Percentiles rank a stretch among this genome's conserved stretches.
These are phyloP conservation scores for Eupristina koningsbergeri DNA, from an alignment of 1,140 invertebrate species.

Conservation along the genomic window DNA sequence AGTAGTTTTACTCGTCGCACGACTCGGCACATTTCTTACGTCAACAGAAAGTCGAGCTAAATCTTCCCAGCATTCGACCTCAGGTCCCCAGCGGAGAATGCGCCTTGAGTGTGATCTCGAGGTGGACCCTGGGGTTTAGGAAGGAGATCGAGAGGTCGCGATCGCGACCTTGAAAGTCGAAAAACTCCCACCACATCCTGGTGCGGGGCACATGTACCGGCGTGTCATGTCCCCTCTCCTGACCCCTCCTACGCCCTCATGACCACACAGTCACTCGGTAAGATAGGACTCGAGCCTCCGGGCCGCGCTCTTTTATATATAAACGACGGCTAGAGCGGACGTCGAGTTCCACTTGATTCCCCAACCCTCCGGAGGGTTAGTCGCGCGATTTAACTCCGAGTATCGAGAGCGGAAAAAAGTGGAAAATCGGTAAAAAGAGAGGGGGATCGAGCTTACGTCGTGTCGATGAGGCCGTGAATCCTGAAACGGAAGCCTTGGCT, in stretches of 20 bases:
- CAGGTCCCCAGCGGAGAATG: background rate
- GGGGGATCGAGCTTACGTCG: background rate
- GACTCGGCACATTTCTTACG: background rate
- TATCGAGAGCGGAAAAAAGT: background rate
- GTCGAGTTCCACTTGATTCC: constrained; percentile 35
- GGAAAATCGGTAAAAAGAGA: background rate
- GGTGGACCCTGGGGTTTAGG: background rate
- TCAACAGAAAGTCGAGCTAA: too few species aligned
- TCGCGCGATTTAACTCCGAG: constrained; percentile 1
- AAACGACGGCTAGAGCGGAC: background rate
- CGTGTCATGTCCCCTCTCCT: background rate
- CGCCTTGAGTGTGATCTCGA: background rate
- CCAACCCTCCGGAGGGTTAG: constrained; percentile 36
- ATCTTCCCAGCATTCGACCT: too few species aligned
- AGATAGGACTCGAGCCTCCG: background rate
- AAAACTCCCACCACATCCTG: constrained; percentile 31
- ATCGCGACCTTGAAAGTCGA: constrained; percentile 57
- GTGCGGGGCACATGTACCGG: constrained; percentile 7
- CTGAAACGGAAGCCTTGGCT: background rate
- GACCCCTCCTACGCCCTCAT: background rate
- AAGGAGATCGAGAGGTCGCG: background rate
- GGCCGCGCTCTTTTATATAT: constrained; percentile 27
- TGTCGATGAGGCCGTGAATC: background rate
- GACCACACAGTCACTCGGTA: constrained; percentile 1
- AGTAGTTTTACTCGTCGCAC: background rate